phyloP scores from a whole-genome alignment of 2,113 vertebrate genomes.

The Tympanuchus pallidicinctus region DNA sequence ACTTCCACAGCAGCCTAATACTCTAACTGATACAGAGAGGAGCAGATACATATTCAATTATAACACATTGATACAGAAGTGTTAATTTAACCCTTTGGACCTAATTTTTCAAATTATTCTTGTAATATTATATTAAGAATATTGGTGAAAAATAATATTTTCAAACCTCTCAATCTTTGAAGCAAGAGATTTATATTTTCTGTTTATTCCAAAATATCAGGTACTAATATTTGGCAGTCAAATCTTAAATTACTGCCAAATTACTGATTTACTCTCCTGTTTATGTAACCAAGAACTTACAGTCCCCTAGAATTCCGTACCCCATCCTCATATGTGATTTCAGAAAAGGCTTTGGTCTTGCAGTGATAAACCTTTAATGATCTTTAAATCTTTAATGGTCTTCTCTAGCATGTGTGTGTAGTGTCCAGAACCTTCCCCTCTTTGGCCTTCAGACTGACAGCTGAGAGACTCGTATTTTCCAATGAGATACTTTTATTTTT shows the following conservation, averaged over 20 bases:
- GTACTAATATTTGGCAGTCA: not conserved
- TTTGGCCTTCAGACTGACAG: not conserved
- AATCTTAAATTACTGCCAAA: not conserved
- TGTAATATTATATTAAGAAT: not conserved
- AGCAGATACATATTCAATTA: not conserved
- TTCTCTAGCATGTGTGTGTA: not conserved
- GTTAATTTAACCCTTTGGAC: not conserved
- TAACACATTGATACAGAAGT: not conserved
- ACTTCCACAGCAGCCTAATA: not conserved
- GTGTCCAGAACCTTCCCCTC: not conserved
- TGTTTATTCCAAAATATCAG: not conserved
- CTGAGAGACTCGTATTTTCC: not conserved
- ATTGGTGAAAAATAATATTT: not conserved
- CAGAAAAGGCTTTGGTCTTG: not conserved
- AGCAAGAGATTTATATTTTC: not conserved
- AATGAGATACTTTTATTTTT: not conserved
- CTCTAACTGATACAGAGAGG: not conserved
- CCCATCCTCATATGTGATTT: not conserved
- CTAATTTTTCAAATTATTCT: not conserved
- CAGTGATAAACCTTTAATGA: not conserved
- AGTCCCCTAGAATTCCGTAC: not conserved
- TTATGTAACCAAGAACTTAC: not conserved
- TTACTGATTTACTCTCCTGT: not conserved
- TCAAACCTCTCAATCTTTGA: not conserved
- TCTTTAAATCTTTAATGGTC: not conserved